A percentile compares a stretch with the other conserved stretches of the same genome.
These are phyloP conservation scores for Drosophila yakuba DNA, from an alignment of 1,140 invertebrate genomes.

Conservation along the genomic window DNA sequence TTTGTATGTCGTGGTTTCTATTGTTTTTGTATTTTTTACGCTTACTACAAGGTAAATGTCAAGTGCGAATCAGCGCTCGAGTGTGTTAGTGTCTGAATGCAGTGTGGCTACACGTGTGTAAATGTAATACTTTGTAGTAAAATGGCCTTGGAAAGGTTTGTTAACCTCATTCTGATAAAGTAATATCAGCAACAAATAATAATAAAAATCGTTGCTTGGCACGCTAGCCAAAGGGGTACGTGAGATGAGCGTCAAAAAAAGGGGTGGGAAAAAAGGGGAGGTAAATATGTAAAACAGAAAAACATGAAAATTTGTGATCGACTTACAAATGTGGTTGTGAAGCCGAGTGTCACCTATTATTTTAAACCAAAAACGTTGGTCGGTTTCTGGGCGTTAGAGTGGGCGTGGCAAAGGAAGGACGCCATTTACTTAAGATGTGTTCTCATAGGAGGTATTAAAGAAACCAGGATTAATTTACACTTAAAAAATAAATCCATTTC, in stretches of 20 bases:
- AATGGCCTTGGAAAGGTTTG: slow-evolving; percentile 79
- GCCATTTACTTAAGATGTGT: too few relatives aligned
- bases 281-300: slow-evolving; percentile 42
- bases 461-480: too few relatives aligned
- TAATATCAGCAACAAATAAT: slow-evolving; percentile 44
- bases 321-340: slow-evolving; percentile 9
- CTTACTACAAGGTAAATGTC: slow-evolving; percentile 81
- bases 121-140: slow-evolving; percentile 55
- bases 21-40: slow-evolving; percentile 50
- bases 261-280: not conserved
- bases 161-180: slow-evolving; percentile 81
- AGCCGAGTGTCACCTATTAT: slow-evolving; percentile 27
- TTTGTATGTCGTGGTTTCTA: slow-evolving; percentile 11
- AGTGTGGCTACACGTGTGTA: slow-evolving; percentile 22
- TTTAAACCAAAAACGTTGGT: too few relatives aligned
- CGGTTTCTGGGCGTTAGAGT: too few relatives aligned
- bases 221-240: slow-evolving; percentile 42
- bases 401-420: too few relatives aligned
- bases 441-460: too few relatives aligned
- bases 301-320: slow-evolving; percentile 24
- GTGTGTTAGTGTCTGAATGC: slow-evolving; percentile 36
- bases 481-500: not conserved
- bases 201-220: slow-evolving; percentile 67
- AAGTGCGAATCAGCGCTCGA: slow-evolving; percentile 67
- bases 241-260: slow-evolving; percentile 1